Evolutionary conservation across 2,888 invertebrate species (phyloP).

Genomic region (Cabera pusaria): DNA sequence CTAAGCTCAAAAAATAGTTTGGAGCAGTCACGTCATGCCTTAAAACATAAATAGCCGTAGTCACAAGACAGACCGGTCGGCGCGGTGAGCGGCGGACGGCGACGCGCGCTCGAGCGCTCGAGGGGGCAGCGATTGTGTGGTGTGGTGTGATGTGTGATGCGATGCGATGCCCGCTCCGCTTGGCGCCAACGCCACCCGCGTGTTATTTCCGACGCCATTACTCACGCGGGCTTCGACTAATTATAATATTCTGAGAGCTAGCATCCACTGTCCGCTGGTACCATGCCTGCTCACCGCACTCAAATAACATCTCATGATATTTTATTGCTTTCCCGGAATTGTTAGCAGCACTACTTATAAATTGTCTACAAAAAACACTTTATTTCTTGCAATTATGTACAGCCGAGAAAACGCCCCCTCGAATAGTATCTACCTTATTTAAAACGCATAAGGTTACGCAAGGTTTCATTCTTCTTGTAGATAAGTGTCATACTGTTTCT

Average conservation of each 20-base stretch:
- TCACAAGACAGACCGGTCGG: slow-evolving; percentile 77
- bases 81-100: slow-evolving; percentile 38
- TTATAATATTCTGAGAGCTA: slow-evolving; percentile 76
- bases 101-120: slow-evolving; percentile 23
- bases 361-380: slow-evolving; percentile 26
- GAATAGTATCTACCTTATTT: not conserved
- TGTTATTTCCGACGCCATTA: slow-evolving; percentile 81
- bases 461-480: slow-evolving; percentile 2
- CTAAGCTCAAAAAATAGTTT: slow-evolving; percentile 47
- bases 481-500: slow-evolving; percentile 19
- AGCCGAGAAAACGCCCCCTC: not conserved
- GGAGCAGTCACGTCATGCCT: slow-evolving; percentile 43
- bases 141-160: slow-evolving; percentile 34
- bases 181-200: slow-evolving; percentile 76
- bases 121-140: slow-evolving; percentile 21
- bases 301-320: slow-evolving; percentile 28
- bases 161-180: slow-evolving; percentile 61
- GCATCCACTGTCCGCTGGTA: slow-evolving; percentile 61
- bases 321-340: slow-evolving; percentile 26
- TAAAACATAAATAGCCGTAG: slow-evolving; percentile 65
- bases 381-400: slow-evolving; percentile 24
- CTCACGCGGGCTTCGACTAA: slow-evolving; percentile 78
- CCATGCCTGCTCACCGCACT: slow-evolving; percentile 31
- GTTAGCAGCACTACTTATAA: slow-evolving; percentile 18
- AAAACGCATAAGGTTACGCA: slow-evolving; percentile 1